Evolutionary conservation across 2,888 invertebrate genomes (phyloP), one percentile per base, ranked within the genome.

Genomic region (Pinctada fucata): DNA sequence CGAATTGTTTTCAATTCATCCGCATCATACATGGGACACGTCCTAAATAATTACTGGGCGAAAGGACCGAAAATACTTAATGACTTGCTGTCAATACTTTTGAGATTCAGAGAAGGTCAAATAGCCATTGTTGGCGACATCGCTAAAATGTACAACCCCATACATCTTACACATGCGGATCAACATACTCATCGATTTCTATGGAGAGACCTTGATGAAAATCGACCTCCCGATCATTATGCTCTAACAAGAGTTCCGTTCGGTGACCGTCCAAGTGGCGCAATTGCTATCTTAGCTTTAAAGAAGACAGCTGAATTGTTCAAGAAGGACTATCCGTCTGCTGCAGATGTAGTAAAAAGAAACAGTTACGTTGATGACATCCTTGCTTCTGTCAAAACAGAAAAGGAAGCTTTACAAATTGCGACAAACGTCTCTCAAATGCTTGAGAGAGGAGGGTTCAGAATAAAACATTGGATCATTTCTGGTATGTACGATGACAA

Each of bases 111-210:
- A 5, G 65, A 65, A 65, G 31, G 31, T 65, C 65, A 65, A 31
- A 10, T 65, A 5, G 65, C 5, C 31, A 4, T 65, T 65, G 65
- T 65, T 65, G 65, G 13, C 3, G 5, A 65, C 3, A n/a, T n/a
- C 50, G 74, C 70, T 4, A 79, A 79, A 64, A 79, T 71, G 78
- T 79, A 79, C n/a, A 74, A 75, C 45, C n/a, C 72, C 5, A 52
- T 73, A 5, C 51, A 13, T 13, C 64, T 78, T 47, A 47, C 64
- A 10, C 4, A 13, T 51, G 31, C 31, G 31, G 78, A 73, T 69
- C 78, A 78, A 47, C 69, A 78, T 68, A 72, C 66, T 51, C 73
- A 78, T 48, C n/a, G 68, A 51, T 78, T 74, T 64, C 52, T 74
- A 10, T 78, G 74, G 74, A 73, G 74, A 74, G 65, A 78, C 48